Evolutionary conservation across 2,888 invertebrate species (phyloP).

Genomic region (Chymomyza caudatula): DNA sequence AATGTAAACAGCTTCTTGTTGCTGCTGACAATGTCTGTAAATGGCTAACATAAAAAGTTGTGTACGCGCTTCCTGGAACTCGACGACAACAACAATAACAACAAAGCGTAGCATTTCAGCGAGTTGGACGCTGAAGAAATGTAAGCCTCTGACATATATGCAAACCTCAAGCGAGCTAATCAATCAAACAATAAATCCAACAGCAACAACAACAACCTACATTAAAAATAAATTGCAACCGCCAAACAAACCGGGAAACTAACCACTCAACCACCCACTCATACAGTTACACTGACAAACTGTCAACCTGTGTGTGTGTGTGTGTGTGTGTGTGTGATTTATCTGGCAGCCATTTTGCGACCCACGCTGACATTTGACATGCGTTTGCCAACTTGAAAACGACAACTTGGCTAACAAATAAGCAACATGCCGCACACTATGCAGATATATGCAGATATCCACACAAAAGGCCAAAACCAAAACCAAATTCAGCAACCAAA

Average conservation of each 20-base stretch:
- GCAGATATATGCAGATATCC: background rate
- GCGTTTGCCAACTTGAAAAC: constrained; percentile 44
- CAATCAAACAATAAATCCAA: constrained; percentile 1
- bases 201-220: constrained; percentile 35
- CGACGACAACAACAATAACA: constrained; percentile 10
- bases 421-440: constrained; percentile 14
- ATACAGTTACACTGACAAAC: constrained; percentile 22
- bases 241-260: constrained; percentile 16
- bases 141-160: constrained; percentile 12
- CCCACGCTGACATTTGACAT: constrained; percentile 68
- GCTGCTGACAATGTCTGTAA: background rate
- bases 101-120: background rate
- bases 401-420: constrained; percentile 49
- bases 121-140: background rate
- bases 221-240: constrained; percentile 49
- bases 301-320: constrained; percentile 38
- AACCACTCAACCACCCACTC: constrained; percentile 40
- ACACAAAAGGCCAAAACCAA: background rate
- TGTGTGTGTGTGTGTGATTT: constrained; percentile 31
- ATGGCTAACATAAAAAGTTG: constrained; percentile 16
- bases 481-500: background rate
- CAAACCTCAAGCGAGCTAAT: background rate
- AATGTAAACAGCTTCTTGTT: constrained; percentile 29
- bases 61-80: constrained; percentile 4
- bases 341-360: constrained; percentile 28